Evolutionary conservation across 2,797 vertebrate species (phyloP).

Genomic region (Limosa lapponica): DNA sequence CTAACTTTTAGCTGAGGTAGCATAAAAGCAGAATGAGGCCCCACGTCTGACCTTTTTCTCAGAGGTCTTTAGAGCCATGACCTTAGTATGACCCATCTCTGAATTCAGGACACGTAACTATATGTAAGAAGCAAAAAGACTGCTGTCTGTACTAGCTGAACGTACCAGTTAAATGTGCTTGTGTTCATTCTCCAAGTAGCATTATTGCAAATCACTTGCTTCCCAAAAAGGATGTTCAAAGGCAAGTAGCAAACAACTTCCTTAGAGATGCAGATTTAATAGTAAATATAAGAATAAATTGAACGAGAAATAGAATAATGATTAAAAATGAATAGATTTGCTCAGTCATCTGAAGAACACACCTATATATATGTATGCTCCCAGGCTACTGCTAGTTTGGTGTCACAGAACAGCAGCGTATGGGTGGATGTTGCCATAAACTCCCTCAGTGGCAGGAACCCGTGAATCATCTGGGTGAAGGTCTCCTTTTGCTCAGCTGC

Average conservation of each 20-base stretch:
- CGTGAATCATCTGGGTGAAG: not conserved
- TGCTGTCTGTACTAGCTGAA: not conserved
- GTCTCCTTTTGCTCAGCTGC: not conserved
- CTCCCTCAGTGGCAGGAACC: not conserved
- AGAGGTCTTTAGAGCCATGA: not conserved
- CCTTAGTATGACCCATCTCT: not conserved
- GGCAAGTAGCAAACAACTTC: not conserved
- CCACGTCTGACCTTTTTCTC: not conserved
- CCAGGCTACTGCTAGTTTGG: not conserved
- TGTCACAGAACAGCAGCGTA: not conserved
- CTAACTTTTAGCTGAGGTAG: not conserved
- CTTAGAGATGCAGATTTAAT: not conserved
- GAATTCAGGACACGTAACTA: not conserved
- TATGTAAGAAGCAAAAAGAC: not conserved
- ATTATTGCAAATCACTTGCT: not conserved
- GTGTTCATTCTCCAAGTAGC: not conserved
- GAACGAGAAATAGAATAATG: not conserved
- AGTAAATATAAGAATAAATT: not conserved
- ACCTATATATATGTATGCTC: not conserved
- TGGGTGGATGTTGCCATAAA: not conserved
- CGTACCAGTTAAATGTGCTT: not conserved
- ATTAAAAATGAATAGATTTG: not conserved
- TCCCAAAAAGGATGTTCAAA: not conserved
- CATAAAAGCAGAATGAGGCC: not conserved
- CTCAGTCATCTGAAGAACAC: not conserved